These are phyloP conservation scores for Andinoacara biseriatus DNA, from an alignment of 2,113 vertebrate genomes.

Conservation along the genomic window DNA sequence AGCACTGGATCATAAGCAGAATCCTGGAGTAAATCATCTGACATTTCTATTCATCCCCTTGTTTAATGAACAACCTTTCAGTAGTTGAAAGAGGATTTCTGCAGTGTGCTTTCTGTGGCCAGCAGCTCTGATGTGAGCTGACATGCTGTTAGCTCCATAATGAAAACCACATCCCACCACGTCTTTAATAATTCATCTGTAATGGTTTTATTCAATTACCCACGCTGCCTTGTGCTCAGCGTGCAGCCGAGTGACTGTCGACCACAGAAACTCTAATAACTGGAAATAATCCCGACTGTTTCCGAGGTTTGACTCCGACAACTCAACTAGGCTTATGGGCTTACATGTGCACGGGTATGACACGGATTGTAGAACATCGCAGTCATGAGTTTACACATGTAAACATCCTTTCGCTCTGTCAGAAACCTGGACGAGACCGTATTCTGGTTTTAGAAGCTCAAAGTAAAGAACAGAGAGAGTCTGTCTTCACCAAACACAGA, in stretches of 20 bases:
- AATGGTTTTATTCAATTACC: constrained; percentile 56
- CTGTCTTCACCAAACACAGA: too few species aligned
- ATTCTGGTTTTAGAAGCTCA: not conserved
- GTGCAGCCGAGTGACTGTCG: not conserved
- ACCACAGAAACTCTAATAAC: constrained; percentile 14
- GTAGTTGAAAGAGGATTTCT: not conserved
- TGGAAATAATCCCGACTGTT: constrained; percentile 15
- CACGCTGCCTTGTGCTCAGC: constrained; percentile 25
- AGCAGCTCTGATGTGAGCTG: constrained; percentile 33
- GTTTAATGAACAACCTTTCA: constrained; percentile 16
- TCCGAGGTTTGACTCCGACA: not conserved
- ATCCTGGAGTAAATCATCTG: not conserved
- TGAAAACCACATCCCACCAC: constrained; percentile 41
- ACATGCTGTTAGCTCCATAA: constrained; percentile 53
- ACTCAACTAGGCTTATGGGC: not conserved
- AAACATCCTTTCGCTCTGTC: not conserved
- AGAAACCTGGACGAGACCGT: not conserved
- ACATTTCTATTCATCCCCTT: not conserved
- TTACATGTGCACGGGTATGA: not conserved
- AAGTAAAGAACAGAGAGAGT: not conserved
- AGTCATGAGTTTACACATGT: not conserved
- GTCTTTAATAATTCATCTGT: constrained; percentile 55
- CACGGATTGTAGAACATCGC: too few species aligned
- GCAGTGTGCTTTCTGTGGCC: not conserved
- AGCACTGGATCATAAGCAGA: not conserved